Percentiles rank a stretch among this genome's conserved stretches.
Conservation (phyloP, 2,113 vertebrate species). For the Felis catus region F.catus_Fca126_mat1.0 CM031415.1:125879001-125879500, state of each 20-base stretch:
- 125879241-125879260: not conserved
- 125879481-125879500: too few species aligned
- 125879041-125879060: not conserved
- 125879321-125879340: not conserved
- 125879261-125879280: not conserved
- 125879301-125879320: not conserved
- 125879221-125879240: not conserved
- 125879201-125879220: not conserved
- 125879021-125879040: not conserved
- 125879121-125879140: not conserved
- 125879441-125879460: not conserved
- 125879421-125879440: not conserved
- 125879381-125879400: not conserved
- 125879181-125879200: not conserved
- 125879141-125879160: not conserved
- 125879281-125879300: not conserved
- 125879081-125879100: not conserved
- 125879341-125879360: not conserved
- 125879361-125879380: not conserved
- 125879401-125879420: not conserved
- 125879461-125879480: not conserved
- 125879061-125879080: conserved; percentile 14
- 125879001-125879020: not conserved
- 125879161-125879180: not conserved
- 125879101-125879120: not conserved